Conservation (phyloP, 2,113 vertebrate species). For the Ceuthmochares aereus region DNA sequence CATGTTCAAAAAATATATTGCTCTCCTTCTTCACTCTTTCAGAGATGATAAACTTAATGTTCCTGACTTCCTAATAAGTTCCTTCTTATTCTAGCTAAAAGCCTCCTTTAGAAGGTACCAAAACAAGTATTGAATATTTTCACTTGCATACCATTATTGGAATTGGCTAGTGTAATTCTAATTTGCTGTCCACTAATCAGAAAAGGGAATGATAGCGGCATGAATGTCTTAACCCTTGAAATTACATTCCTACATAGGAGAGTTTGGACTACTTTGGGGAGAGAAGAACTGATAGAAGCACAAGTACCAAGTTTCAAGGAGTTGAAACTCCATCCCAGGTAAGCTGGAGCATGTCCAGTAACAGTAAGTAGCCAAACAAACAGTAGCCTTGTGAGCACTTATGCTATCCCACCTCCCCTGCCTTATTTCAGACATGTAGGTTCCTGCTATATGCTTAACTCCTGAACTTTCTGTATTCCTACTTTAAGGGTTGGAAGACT, state of each 20-base stretch:
- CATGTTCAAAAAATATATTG: not conserved
- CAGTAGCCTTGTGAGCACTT: not conserved
- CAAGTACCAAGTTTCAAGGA: slow-evolving; percentile 91
- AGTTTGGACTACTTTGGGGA: slow-evolving; percentile 93
- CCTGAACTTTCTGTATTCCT: not conserved
- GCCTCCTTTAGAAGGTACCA: not conserved
- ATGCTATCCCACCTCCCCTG: not conserved
- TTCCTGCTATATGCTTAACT: not conserved
- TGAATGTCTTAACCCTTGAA: not conserved
- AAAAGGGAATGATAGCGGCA: not conserved
- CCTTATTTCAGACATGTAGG: not conserved
- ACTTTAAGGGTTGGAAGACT: not conserved
- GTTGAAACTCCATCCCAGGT: slow-evolving; percentile 98
- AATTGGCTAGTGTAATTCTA: not conserved
- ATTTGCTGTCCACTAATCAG: accelerated
- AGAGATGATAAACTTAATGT: not conserved
- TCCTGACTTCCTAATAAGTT: not conserved
- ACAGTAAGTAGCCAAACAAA: not conserved
- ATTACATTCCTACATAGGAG: slow-evolving; percentile 73
- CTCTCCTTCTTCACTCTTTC: not conserved
- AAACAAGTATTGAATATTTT: not conserved
- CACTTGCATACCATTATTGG: not conserved
- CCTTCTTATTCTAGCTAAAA: not conserved
- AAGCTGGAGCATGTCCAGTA: not conserved
- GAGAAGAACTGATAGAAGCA: slow-evolving; percentile 89